Evolutionary conservation across 1,140 invertebrate genomes (phyloP), one percentile per base, ranked within the genome.

Genomic region (Mamestra configurata): DNA sequence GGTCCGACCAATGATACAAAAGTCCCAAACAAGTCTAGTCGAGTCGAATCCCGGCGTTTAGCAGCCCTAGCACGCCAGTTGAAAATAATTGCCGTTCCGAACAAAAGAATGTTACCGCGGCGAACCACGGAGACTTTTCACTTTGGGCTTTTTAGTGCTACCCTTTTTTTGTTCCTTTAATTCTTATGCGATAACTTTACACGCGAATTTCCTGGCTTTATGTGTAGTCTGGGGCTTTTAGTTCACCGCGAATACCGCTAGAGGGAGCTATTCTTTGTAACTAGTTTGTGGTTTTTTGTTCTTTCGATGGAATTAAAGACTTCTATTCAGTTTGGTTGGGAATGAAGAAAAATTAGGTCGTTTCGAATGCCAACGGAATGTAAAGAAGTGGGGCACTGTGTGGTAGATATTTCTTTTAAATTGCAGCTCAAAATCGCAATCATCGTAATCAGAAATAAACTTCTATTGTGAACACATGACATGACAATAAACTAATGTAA

Each of bases 61-160:
- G 20, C 64, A 68, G 43, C 64, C 64, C 64, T 40, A 27, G 24
- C 24, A 10, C 15, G 55, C 22, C 73, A 61, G 55, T 76, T 76
- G 22, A 35, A 76, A 76, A 76, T 76, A 76, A 76, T 76, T 76
- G 55, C 57, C 20, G 57, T 46, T 3, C 15, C 55, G 20, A 76
- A 76, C 73, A 76, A 76, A 76, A 64, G 73, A 76, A 76, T 64
- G 71, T 46, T 27, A 49, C 40, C 40, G 68, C 68, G 73, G 73
- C 22, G 35, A 76, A 64, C 73, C 40, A 64, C 73, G 20, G 57
- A 40, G 37, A 61, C 73, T 46, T 64, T 61, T 61, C 73, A 61
- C 55, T 76, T 51, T 51, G 46, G 27, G 31, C 37, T 46, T 66
- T 66, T 43, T 43, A 66, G 35, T 43, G 18, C 37, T 43, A 66